These are phyloP conservation scores for Venusia cambrica DNA, from an alignment of 2,888 invertebrate species.

Conservation along the genomic window DNA sequence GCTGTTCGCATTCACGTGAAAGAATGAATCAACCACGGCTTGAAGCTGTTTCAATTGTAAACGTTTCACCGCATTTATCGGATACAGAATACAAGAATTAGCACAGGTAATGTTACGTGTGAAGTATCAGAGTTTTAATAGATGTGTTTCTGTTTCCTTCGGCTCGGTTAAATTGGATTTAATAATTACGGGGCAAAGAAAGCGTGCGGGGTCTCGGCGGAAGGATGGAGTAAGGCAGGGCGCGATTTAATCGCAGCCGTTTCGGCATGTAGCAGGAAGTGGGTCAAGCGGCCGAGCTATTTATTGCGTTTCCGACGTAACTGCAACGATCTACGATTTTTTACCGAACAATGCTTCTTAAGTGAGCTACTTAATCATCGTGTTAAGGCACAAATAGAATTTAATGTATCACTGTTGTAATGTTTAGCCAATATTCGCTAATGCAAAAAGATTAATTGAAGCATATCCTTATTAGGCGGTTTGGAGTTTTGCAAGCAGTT, in stretches of 20 bases:
- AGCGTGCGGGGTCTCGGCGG: slow-evolving; percentile 68
- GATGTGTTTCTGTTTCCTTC: slow-evolving; percentile 59
- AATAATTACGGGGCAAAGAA: slow-evolving; percentile 74
- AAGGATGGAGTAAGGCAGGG: slow-evolving; percentile 67
- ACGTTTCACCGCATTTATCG: neutral
- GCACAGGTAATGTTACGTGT: slow-evolving; percentile 7
- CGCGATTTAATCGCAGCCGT: slow-evolving; percentile 77
- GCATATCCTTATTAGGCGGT: too few relatives aligned
- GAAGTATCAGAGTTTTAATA: slow-evolving; percentile 34
- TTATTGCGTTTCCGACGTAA: slow-evolving; percentile 74
- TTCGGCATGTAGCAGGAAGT: slow-evolving; percentile 78
- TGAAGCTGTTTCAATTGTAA: slow-evolving; percentile 9
- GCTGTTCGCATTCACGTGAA: slow-evolving; percentile 17
- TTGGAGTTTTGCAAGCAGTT: too few relatives aligned
- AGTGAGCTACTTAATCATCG: slow-evolving; percentile 19
- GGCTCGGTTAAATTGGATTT: slow-evolving; percentile 64
- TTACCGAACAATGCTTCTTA: slow-evolving; percentile 21
- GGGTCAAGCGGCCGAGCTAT: slow-evolving; percentile 76
- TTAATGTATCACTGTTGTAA: too few relatives aligned
- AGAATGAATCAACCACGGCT: slow-evolving; percentile 19
- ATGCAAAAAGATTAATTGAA: too few relatives aligned
- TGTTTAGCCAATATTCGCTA: too few relatives aligned
- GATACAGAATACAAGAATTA: neutral
- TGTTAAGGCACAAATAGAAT: too few relatives aligned
- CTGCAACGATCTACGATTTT: slow-evolving; percentile 60